Base-by-base conservation (phyloP, 2,797 vertebrate genomes). In the Ctenopoma kingsleyae region DNA sequence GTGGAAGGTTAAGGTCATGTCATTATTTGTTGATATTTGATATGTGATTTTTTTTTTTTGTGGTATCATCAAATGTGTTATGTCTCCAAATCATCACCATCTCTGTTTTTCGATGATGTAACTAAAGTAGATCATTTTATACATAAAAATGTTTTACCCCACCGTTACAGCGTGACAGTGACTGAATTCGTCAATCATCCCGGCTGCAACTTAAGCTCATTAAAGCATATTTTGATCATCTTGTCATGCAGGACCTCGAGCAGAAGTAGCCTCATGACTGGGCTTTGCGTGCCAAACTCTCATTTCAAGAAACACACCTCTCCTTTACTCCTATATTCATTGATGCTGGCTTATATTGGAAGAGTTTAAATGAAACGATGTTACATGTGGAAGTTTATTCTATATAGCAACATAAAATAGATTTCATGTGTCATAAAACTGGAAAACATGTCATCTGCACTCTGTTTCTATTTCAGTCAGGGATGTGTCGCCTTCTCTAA, bases 211-310 rank as follows among this genome's bases (percentile, higher is more conserved):
- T 46, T 69, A 35, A 20, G 41, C 83, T 83, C 78, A 71, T 82
- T 83, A 83, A 78, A 78, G 69, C 55, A 46, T 65, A 74, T 76
- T 88, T 76, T 71, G 62, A 68, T 76, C 22, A 71, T 72, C 71
- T n/a, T 54, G 65, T 78, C 74, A 63, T 3, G 65, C 32, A 6
- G 59, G 74, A 65, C 60, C 23, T 62, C 8, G 8, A 40, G 63
- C 49, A 67, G 72, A 52, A 49, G 58, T 3, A 12, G 63, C 69
- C 83, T 58, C 56, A 5, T 84, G 77, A 83, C 76, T 80, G 44
- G 7, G 32, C 32, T 57, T 20, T 3, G 0, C 1, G n/a, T 46
- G 78, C 80, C 72, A 78, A 49, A 19, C 8, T 40, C 43, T 2
- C 41, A 30, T 30, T 16, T 25, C 15, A 12, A 53, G 22, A 8